phyloP scores from a whole-genome alignment of 1,140 invertebrate genomes.

The Globodera rostochiensis region DNA sequence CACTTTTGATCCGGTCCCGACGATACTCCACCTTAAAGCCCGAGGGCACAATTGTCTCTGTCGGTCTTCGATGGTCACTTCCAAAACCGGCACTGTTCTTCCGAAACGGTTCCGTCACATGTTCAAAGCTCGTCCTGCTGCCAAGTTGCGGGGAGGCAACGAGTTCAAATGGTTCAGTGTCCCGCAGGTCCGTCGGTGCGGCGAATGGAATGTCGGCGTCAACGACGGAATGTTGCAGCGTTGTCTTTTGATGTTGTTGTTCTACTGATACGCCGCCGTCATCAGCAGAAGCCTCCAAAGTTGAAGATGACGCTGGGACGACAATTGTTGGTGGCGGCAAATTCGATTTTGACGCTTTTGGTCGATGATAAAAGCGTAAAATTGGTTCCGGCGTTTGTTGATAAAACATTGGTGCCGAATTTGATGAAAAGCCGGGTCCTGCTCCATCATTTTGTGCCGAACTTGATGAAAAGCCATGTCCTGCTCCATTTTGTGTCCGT shows the following conservation, averaged over 20 bases:
- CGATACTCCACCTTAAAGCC: too few relatives aligned
- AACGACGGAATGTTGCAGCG: not conserved
- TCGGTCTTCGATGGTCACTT: too few relatives aligned
- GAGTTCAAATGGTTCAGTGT: not conserved
- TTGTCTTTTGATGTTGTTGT: not conserved
- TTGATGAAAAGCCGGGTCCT: not conserved
- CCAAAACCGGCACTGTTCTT: too few relatives aligned
- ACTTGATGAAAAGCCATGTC: not conserved
- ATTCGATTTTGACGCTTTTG: not conserved
- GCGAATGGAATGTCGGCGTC: not conserved
- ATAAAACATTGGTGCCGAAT: not conserved
- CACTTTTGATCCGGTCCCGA: too few relatives aligned
- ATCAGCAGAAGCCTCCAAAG: too few relatives aligned
- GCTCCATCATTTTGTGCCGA: not conserved
- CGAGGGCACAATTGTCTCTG: too few relatives aligned
- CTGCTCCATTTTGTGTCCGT: too few relatives aligned
- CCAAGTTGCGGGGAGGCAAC: too few relatives aligned
- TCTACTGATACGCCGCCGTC: not conserved
- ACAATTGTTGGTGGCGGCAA: not conserved
- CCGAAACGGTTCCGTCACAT: too few relatives aligned
- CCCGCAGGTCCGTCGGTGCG: too few relatives aligned
- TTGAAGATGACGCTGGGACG: not conserved
- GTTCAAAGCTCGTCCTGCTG: too few relatives aligned
- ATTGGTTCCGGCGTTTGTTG: not conserved
- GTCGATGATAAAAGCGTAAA: not conserved